phyloP scores from a whole-genome alignment of 2,797 vertebrate genomes.

The Hephaestus fuliginosus region DNA sequence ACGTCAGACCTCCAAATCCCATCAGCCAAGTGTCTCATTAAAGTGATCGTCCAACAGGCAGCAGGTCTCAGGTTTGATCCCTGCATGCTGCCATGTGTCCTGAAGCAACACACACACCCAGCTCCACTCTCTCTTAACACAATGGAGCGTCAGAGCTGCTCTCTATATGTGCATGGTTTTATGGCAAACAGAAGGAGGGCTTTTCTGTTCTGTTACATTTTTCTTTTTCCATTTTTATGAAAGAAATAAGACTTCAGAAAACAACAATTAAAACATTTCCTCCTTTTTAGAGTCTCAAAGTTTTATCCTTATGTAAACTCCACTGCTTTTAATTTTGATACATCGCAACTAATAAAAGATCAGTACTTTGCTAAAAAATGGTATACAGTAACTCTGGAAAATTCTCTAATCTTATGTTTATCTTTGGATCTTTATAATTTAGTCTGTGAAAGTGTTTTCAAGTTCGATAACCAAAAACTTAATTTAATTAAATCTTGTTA shows the following conservation, averaged over 20 bases:
- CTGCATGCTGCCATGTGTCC: background rate
- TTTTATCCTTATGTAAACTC: background rate
- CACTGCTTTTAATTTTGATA: background rate
- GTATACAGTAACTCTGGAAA: background rate
- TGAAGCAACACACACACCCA: background rate
- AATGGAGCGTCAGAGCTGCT: background rate
- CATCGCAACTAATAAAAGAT: background rate
- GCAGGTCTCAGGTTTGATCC: conserved; percentile 26
- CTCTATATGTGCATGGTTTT: background rate
- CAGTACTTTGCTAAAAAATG: background rate
- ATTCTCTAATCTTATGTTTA: background rate
- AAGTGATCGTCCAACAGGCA: conserved; percentile 26
- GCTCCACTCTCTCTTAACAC: background rate
- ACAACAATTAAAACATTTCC: background rate
- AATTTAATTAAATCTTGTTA: background rate
- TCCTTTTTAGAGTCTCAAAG: background rate
- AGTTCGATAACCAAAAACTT: background rate
- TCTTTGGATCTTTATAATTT: background rate
- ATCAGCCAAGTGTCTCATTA: conserved; percentile 11
- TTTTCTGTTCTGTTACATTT: background rate
- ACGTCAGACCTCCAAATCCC: conserved; percentile 28
- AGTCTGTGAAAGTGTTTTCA: background rate
- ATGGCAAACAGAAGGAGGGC: background rate
- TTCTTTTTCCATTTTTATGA: background rate
- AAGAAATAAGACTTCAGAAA: background rate